Base-by-base conservation (phyloP, 2,113 vertebrate genomes). In the Orycteropus afer region DNA sequence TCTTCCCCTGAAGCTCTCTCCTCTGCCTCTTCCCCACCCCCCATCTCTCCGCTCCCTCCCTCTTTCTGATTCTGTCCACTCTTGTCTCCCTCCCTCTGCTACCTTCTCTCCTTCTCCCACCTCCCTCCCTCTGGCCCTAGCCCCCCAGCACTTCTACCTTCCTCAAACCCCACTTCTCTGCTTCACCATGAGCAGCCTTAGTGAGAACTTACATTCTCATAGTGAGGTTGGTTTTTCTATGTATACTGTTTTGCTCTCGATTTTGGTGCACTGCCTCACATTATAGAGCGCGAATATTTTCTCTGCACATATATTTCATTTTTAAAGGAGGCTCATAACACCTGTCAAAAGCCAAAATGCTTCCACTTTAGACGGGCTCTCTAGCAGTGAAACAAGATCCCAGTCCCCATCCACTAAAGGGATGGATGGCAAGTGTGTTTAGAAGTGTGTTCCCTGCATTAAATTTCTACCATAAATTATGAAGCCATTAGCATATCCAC, bases 251-350 rank as follows among this genome's bases (percentile, higher is more conserved):
- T 93, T 97, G 86, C 76, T 95, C 93, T 97, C 97, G 94, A 97
- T 97, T 98, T 97, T 94, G 55, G 90, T 92, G 78, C 96, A 93
- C 83, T 40, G 63, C 61, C 83, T 95, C 55, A 6, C 40, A 97
- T 95, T 96, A 97, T 80, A 91, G 96, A 79, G 67, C 5, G 12
- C 6, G 67, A 49, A 71, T 95, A 86, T 95, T 97, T 98, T 98
- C 97, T 96, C 97, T 96, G 97, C 97, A 97, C 92, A 83, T 93
- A 96, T 97, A 97, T 96, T 95, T 98, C 95, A 96, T 82, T 76
- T 92, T 98, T 96, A 93, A 97, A 98, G 94, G 94, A 96, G 95
- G 90, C 96, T 97, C 94, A 74, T 95, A 98, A 97, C 94, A 96
- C 85, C 95, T 97, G 96, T 97, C 97, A 97, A 73, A 95, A 97